phyloP scores from a whole-genome alignment of 2,888 invertebrate genomes.

The Drosophila quinaria region DNA sequence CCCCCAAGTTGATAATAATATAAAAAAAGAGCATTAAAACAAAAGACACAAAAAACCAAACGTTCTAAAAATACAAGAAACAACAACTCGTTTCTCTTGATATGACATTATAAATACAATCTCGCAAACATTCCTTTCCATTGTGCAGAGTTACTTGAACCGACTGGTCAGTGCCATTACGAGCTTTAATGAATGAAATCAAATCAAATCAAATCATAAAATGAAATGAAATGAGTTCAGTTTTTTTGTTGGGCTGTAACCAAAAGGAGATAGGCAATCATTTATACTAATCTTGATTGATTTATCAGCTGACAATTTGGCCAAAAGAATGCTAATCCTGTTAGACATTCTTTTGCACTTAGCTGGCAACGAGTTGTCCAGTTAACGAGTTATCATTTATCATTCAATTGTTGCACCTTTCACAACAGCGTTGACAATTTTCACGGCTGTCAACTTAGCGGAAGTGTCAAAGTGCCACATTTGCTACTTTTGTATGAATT shows the following conservation, averaged over 20 bases:
- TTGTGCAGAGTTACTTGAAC: slow-evolving; percentile 68
- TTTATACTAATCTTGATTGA: slow-evolving; percentile 77
- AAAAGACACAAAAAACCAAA: slow-evolving; percentile 39
- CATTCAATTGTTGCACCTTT: slow-evolving; percentile 72
- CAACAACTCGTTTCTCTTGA: slow-evolving; percentile 28
- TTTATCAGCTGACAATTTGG: slow-evolving; percentile 66
- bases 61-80: slow-evolving; percentile 67
- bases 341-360: slow-evolving; percentile 80
- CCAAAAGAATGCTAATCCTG: slow-evolving; percentile 64
- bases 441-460: slow-evolving; percentile 82
- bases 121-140: slow-evolving; percentile 67
- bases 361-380: slow-evolving; percentile 32
- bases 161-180: slow-evolving; percentile 63
- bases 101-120: slow-evolving; percentile 11
- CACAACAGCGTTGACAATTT: slow-evolving; percentile 75
- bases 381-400: slow-evolving; percentile 56
- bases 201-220: slow-evolving; percentile 8
- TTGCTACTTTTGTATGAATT: slow-evolving; percentile 19
- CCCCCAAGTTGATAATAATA: not conserved
- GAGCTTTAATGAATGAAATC: slow-evolving; percentile 51
- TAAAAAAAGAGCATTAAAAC: slow-evolving; percentile 13
- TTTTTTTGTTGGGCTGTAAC: slow-evolving; percentile 11
- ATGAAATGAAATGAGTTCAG: slow-evolving; percentile 23
- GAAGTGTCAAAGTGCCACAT: slow-evolving; percentile 71
- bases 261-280: slow-evolving; percentile 68